Evolutionary conservation across 2,797 vertebrate species (phyloP), one percentile per base, ranked within the genome.

Genomic region (Poeciliopsis gracilis): DNA sequence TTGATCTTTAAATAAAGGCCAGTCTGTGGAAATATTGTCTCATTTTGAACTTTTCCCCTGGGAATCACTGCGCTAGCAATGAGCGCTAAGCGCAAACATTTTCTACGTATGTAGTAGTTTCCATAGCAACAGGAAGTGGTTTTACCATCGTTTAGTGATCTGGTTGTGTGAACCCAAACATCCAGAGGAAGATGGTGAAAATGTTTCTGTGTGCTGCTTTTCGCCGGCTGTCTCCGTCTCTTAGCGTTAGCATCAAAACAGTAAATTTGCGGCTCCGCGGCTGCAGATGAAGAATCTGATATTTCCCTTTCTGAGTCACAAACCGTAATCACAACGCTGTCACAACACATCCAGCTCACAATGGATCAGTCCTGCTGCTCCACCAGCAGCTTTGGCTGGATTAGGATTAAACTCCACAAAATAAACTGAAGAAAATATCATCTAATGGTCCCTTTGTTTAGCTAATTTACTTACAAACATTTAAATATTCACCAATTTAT

Each of bases 181-280:
- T 78, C 77, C 78, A 47, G 57, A 71, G 76, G 82, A 55, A 77
- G 33, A 77, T 53, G 71, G 77, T 59, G 20, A 23, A 51, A 51
- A 51, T n/a, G 9, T 55, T 55, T 53, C 51, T 25, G 23, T 25
- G 51, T 53, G 51, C 72, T 83, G 76, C 86, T 83, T 88, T 87
- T 89, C 79, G 79, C 76, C 18, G 77, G 82, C 91, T 93, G 90
- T 91, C 92, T 89, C 79, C 55, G 85, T 90, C 85, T 91, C 92
- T 93, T 92, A 94, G 90, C 59, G 86, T 93, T 91, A 92, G 93
- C 91, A 93, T 94, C 93, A 93, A 90, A 90, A 90, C 80, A 89
- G 90, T 88, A 92, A 91, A 94, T 91, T 9, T 91, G 92, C 86
- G 5, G 82, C 84, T 81, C 83, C 82, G 66, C 38, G 82, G 88